Base-by-base conservation (phyloP, 2,888 invertebrate genomes). In the Eudasyphora cyanicolor region DNA sequence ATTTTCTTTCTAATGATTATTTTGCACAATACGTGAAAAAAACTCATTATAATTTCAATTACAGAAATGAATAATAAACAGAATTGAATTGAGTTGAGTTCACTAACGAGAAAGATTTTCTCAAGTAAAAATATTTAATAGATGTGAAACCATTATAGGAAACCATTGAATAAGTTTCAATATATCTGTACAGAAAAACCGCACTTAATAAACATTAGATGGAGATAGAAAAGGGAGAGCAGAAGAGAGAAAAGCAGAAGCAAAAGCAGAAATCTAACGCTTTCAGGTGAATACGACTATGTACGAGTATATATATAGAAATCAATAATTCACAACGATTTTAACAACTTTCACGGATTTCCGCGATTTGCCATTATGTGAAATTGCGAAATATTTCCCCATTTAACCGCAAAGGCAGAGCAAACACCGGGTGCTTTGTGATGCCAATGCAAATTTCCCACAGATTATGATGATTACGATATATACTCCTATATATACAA, bases 301-400 rank as follows among this genome's bases (percentile, higher is more conserved):
- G n/a, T n/a, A n/a, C n/a, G n/a, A 45, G 2, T 3, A 45, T 57
- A 17, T 49, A 27, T 19, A 51, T 57, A 0, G 27, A 5, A 57
- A 57, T 57, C 57, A 57, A 57, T 57, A 57, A 57, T 27, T 57
- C 57, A 57, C 57, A 27, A 27, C 14, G 57, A 45, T 45, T 27
- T 57, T 24, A 57, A 14, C 57, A 57, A 12, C 57, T 14, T 57
- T 24, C 4, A 27, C 57, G 57, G 57, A 14, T 57, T 45, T 45
- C 12, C 45, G 14, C 45, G n/a, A n/a, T 45, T 45, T 24, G 6
- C 27, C 54, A 12, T 14, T 24, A 27, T 57, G 57, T 2, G 12
- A 57, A 57, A 12, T 57, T 27, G 14, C 27, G 24, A 14, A 21
- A 54, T 19, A 10, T 27, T 57, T 27, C 14, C 7, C 14, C 0